Base-by-base conservation (phyloP, 1,140 invertebrate species). In the Protaetia brevitarsis region DNA sequence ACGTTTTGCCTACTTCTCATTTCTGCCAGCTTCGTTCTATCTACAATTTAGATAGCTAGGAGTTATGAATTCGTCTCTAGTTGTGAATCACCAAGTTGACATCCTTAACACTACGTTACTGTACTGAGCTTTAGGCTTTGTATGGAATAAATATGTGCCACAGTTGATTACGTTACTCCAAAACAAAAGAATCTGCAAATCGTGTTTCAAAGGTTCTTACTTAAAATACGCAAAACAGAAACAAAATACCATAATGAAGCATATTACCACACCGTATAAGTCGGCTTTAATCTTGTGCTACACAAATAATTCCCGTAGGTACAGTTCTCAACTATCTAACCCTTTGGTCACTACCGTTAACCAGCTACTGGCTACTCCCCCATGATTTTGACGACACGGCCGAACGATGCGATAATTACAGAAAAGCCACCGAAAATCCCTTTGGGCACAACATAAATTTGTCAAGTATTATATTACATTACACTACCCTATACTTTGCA, bases 331-430 rank as follows among this genome's bases (percentile, higher is more conserved):
- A 51, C 41, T 51, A 23, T 69, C 45, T 58, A 66, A 69, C 65
- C 68, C 68, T 67, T 69, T 69, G 57, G 27, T 60, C 27, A 60
- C 30, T 13, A n/a, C 57, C 27, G 30, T 29, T 63, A 65, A 68
- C 65, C 65, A 67, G 58, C 59, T 51, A 8, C n/a, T 64, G 68
- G 70, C 66, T 66, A 71, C 69, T 69, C 67, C 69, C 65, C 62
- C 11, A 63, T 70, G 64, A 70, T 70, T 70, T 58, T 58, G 41
- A 30, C 59, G 69, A 69, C 61, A 69, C 68, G 65, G 62, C 68
- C 41, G 65, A 68, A 28, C 61, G 27, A 36, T 29, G 62, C 64
- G 68, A 59, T 71, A 71, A 71, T 71, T 71, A 68, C 69, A 61
- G 62, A 65, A 64, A 65, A 66, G 65, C 59, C 64, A 27, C 26